Percentiles rank a stretch among this genome's conserved stretches.
phyloP scores from a whole-genome alignment of 2,797 vertebrate species.

The Pteropus rufus region DNA sequence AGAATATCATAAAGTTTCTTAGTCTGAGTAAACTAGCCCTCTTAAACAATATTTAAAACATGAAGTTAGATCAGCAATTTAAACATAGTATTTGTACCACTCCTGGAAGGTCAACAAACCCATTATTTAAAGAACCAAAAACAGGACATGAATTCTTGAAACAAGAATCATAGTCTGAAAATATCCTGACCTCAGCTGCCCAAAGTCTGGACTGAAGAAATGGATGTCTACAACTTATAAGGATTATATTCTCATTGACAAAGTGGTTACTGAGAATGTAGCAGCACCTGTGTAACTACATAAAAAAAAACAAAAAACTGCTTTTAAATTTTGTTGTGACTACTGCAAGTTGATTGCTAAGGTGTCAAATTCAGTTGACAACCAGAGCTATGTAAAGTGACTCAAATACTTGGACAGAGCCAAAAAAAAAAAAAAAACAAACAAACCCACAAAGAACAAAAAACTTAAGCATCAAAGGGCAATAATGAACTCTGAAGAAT shows the following conservation, averaged over 20 bases:
- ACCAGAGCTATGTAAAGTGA: neutral
- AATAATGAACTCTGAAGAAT: neutral
- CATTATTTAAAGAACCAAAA: neutral
- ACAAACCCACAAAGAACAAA: neutral
- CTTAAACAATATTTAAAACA: neutral
- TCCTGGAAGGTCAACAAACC: neutral
- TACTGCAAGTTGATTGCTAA: neutral
- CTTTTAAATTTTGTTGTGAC: neutral
- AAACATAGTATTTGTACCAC: neutral
- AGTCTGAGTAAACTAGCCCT: neutral
- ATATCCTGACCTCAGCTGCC: neutral
- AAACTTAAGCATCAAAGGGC: neutral
- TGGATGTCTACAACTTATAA: neutral
- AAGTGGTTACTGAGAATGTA: neutral
- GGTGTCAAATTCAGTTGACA: neutral
- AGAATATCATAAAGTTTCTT: neutral
- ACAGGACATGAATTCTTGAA: neutral
- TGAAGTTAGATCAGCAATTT: conserved; percentile 16
- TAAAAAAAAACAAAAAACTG: neutral
- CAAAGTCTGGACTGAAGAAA: neutral
- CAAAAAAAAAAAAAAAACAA: neutral
- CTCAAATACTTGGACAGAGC: neutral
- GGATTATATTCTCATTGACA: neutral
- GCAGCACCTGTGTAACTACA: neutral
- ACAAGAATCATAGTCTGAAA: neutral